Base-by-base conservation (phyloP, 1,140 invertebrate species). In the Plectrocnemia conspersa region DNA sequence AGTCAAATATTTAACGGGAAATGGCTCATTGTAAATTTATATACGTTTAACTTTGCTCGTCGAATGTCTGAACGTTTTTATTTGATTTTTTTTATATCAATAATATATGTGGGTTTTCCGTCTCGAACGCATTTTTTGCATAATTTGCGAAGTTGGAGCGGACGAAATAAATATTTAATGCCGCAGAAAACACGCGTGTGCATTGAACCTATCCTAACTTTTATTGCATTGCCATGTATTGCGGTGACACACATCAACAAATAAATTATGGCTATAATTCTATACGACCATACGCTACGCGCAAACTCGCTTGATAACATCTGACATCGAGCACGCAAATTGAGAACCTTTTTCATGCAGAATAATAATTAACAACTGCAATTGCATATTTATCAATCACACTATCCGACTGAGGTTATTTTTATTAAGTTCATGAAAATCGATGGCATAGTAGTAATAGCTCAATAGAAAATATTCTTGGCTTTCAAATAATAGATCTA, bases 121-220 rank as follows among this genome's bases (percentile, higher is more conserved):
- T 35, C n/a, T 35, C 32, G 32, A 15, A 13, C 16, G 16, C 16
- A 15, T 35, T 35, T 35, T 4, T 35, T 35, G n/a, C 3, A 4
- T 29, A 35, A 7, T n/a, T 29, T n/a, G n/a, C 27, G 6, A 7
- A 6, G 32, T 35, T 35, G 16, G 16, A 3, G 32, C 11, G 32
- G n/a, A n/a, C n/a, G n/a, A n/a, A n/a, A n/a, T n/a, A n/a, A n/a
- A n/a, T n/a, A n/a, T n/a, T n/a, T 48, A 48, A 48, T 35, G 45
- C 32, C 44, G 11, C 21, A 50, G 47, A 38, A 50, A 50, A 50
- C 47, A 50, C n/a, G 21, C 24, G 32, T 50, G 47, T 50, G 27
- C 47, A 35, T 50, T 50, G 47, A 50, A 50, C 47, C 47, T 50
- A 50, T 50, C 47, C 47, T 50, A 50, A 50, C 47, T 32, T 27